These are phyloP conservation scores for Aricia agestis DNA, from an alignment of 1,140 invertebrate species.

Conservation along the genomic window DNA sequence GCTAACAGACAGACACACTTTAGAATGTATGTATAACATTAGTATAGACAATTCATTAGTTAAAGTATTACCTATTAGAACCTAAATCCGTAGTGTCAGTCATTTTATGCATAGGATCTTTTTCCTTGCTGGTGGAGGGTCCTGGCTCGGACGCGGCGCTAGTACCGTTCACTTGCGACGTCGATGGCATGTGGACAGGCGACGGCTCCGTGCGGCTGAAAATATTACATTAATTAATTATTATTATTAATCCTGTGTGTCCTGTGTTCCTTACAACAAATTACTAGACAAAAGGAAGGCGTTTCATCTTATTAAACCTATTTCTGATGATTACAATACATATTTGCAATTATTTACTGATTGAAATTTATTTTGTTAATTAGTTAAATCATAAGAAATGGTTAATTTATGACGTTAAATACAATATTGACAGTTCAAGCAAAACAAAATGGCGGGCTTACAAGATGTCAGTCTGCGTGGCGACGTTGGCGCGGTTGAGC, in stretches of 20 bases:
- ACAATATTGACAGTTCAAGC: too few species aligned
- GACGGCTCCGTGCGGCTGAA: constrained; percentile 23
- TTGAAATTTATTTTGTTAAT: too few species aligned
- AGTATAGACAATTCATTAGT: background rate
- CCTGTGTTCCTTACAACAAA: too few species aligned
- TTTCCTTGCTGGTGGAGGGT: constrained; percentile 34
- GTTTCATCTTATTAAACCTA: too few species aligned
- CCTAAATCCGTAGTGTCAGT: constrained; percentile 22
- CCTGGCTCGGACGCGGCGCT: background rate
- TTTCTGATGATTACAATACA: too few species aligned
- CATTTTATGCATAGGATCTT: constrained; percentile 6
- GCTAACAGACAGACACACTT: too few species aligned
- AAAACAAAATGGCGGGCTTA: constrained; percentile 29
- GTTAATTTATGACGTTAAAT: too few species aligned
- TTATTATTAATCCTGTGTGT: too few species aligned
- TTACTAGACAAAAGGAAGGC: too few species aligned
- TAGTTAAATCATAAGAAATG: too few species aligned
- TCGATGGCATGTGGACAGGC: constrained; percentile 26
- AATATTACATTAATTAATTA: background rate
- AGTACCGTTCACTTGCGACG: background rate
- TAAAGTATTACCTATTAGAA: constrained; percentile 32
- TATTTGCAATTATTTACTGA: too few species aligned
- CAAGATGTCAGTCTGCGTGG: constrained; percentile 66
- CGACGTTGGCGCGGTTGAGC: constrained; percentile 49
- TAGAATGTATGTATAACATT: background rate